Percentiles rank a stretch among this genome's conserved stretches.
phyloP scores from a whole-genome alignment of 2,888 invertebrate species.

The Dryomyza anilis region DNA sequence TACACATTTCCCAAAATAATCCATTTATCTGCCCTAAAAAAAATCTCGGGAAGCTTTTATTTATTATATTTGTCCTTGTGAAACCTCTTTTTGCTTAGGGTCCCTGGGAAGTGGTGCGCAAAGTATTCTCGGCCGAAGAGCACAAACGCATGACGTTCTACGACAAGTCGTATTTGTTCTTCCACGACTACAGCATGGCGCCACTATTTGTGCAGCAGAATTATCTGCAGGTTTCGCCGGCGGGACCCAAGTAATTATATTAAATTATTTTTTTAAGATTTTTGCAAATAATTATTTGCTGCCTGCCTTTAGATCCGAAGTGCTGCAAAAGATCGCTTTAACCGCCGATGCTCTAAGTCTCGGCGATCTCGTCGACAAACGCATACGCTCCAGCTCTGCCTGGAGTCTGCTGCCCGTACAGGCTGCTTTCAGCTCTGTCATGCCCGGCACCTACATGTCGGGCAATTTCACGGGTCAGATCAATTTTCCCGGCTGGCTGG shows the following conservation, averaged over 20 bases:
- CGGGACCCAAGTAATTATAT: conserved; percentile 69
- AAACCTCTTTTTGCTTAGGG: conserved; percentile 65
- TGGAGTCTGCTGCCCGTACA: conserved; percentile 89
- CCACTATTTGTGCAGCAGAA: conserved; percentile 98
- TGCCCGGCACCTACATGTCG: conserved; percentile 85
- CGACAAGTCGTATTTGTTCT: conserved; percentile 91
- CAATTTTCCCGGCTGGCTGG: conserved; percentile 94
- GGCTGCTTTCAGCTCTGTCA: conserved; percentile 88
- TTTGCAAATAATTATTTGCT: not conserved
- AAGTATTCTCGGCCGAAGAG: conserved; percentile 83
- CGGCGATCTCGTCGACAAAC: conserved; percentile 83
- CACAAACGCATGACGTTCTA: conserved; percentile 77
- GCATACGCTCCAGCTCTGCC: conserved; percentile 77
- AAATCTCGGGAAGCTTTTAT: not conserved
- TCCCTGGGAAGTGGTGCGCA: conserved; percentile 90
- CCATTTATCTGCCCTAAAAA: too few relatives aligned
- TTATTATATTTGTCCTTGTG: too few relatives aligned
- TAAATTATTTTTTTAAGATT: not conserved
- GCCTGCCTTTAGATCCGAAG: conserved; percentile 57
- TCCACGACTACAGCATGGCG: conserved; percentile 95
- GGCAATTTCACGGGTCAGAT: conserved; percentile 81
- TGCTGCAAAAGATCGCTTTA: conserved; percentile 73
- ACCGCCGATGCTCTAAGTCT: conserved; percentile 85
- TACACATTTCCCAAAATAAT: too few relatives aligned
- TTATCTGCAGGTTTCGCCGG: conserved; percentile 82